Percentiles rank a stretch among this genome's conserved stretches.
Evolutionary conservation across 2,113 vertebrate species (phyloP).

Genomic region (Semicossyphus pulcher): DNA sequence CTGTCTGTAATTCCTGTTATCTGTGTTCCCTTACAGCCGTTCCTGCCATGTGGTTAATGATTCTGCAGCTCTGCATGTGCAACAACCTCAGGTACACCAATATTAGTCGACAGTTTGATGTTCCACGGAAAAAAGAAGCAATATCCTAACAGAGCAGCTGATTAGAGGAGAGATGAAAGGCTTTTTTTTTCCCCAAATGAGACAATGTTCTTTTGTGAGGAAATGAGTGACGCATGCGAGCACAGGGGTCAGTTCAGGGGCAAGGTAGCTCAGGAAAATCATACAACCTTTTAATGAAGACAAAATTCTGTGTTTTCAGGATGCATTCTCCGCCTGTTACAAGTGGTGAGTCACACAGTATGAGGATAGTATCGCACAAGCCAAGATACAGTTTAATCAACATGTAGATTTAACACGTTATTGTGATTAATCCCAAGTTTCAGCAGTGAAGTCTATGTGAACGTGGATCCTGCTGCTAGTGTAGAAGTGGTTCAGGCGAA

Average conservation of each 20-base stretch:
- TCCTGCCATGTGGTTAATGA: constrained; percentile 25
- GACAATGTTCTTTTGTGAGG: background rate
- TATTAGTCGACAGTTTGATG: constrained; percentile 12
- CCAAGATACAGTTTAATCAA: background rate
- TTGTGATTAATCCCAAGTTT: constrained; percentile 58
- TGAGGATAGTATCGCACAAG: too few species aligned
- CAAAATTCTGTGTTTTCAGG: constrained; percentile 50
- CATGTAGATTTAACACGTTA: background rate
- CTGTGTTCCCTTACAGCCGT: constrained; percentile 59
- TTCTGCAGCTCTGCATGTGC: constrained; percentile 4
- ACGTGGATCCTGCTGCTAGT: constrained; percentile 56
- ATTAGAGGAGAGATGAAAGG: constrained; percentile 18
- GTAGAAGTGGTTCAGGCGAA: constrained; percentile 62
- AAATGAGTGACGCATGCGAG: background rate
- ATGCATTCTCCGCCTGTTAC: background rate
- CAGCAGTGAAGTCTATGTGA: constrained; percentile 59
- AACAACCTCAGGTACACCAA: constrained; percentile 62
- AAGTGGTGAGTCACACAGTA: constrained; percentile 42
- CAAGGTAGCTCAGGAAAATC: background rate
- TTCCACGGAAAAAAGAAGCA: constrained; percentile 14
- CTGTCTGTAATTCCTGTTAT: constrained; percentile 45
- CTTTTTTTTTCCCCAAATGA: background rate
- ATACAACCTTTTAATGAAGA: background rate
- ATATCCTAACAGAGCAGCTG: constrained; percentile 17
- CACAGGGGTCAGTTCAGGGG: background rate